A percentile compares a stretch with the other conserved stretches of the same genome.
Evolutionary conservation across 2,888 invertebrate genomes (phyloP).

Genomic region (Dilophus febrilis): DNA sequence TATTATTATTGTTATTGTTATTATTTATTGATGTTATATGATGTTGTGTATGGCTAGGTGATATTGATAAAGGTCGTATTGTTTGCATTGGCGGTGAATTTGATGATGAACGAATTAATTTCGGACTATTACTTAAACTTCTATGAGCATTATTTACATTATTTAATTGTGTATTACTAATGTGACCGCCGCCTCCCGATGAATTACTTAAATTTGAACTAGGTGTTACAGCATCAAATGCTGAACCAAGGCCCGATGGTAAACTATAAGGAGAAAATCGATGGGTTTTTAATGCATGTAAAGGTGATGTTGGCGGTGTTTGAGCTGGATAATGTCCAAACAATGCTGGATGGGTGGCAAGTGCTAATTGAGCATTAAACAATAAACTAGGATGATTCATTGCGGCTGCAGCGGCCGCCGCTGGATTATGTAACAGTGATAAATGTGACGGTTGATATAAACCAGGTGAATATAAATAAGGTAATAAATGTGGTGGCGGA

Average conservation of each 20-base stretch:
- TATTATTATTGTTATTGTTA: too few relatives aligned
- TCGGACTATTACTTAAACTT: slow-evolving; percentile 16
- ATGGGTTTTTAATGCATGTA: slow-evolving; percentile 49
- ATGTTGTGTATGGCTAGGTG: slow-evolving; percentile 33
- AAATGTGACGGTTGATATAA: slow-evolving; percentile 67
- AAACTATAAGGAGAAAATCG: slow-evolving; percentile 82
- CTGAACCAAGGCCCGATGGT: slow-evolving; percentile 56
- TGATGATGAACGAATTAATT: slow-evolving; percentile 26
- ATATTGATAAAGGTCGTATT: slow-evolving; percentile 29
- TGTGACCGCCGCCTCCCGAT: slow-evolving; percentile 2
- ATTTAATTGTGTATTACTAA: slow-evolving; percentile 11
- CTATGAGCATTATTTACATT: slow-evolving; percentile 10
- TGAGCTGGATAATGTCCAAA: slow-evolving; percentile 52
- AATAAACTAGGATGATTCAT: slow-evolving; percentile 42
- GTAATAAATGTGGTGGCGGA: slow-evolving; percentile 72
- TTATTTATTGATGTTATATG: slow-evolving; percentile 29
- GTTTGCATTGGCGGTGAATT: slow-evolving; percentile 23
- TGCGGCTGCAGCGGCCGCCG: slow-evolving; percentile 33
- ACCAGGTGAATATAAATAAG: slow-evolving; percentile 83
- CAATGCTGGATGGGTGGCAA: slow-evolving; percentile 67
- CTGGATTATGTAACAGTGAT: slow-evolving; percentile 41
- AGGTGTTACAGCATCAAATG: slow-evolving; percentile 80
- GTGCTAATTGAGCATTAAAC: slow-evolving; percentile 74
- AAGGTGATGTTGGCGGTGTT: slow-evolving; percentile 52
- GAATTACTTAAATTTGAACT: slow-evolving; percentile 31